These are phyloP conservation scores for Oncorhynchus clarkii DNA, from an alignment of 2,113 vertebrate genomes.

Conservation along the genomic window DNA sequence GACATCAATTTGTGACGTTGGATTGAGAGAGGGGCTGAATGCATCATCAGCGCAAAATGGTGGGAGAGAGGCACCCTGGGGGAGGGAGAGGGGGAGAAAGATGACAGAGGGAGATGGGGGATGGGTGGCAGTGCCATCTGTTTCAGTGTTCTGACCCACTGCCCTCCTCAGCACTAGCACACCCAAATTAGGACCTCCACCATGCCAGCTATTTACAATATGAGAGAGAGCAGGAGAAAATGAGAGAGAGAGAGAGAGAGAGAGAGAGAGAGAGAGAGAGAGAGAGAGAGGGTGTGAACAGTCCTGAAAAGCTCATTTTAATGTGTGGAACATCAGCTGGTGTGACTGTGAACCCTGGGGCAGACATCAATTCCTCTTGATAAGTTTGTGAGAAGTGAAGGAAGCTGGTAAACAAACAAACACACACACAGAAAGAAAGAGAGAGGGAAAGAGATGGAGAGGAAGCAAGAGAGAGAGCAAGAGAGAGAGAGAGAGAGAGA, in stretches of 20 bases:
- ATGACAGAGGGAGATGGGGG: not conserved
- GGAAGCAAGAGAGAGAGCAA: not conserved
- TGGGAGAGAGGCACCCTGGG: conserved; percentile 33
- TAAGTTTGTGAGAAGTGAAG: not conserved
- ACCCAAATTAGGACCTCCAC: conserved; percentile 63
- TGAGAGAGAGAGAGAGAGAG: not conserved
- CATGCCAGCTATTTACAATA: conserved; percentile 59
- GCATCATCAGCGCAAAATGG: conserved; percentile 46
- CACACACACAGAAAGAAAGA: not conserved
- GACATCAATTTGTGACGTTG: conserved; percentile 68
- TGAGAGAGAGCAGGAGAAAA: conserved; percentile 2
- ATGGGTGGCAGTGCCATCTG: conserved; percentile 66
- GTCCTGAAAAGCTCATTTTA: conserved; percentile 35
- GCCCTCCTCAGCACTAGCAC: conserved; percentile 56
- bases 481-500: not conserved
- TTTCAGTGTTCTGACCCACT: conserved; percentile 69
- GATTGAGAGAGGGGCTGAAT: conserved; percentile 34
- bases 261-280: not conserved
- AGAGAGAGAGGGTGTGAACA: conserved; percentile 15
- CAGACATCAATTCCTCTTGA: conserved; percentile 36
- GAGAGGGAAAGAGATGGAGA: not conserved
- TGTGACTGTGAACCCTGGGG: conserved; percentile 42
- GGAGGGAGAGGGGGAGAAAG: conserved; percentile 12
- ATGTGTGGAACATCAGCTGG: conserved; percentile 27
- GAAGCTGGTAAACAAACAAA: not conserved